Conservation (phyloP, 1,140 invertebrate genomes). For the Cydia pomonella region DNA sequence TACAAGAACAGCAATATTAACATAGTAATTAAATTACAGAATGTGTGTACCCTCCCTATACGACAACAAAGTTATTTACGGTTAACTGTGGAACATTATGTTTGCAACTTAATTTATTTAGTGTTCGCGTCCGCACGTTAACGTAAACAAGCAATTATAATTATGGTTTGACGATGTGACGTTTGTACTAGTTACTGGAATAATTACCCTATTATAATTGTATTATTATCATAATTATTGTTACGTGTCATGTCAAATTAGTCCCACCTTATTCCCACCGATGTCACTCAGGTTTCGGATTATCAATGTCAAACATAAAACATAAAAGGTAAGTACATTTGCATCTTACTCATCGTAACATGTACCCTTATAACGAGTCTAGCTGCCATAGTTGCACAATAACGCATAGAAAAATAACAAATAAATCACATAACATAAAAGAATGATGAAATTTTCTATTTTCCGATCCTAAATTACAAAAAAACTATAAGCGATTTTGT, state of each 20-base stretch:
- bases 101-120: conserved; percentile 11
- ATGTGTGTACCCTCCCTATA: not conserved
- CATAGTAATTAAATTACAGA: conserved; percentile 7
- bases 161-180: not conserved
- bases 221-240: not conserved
- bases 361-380: not conserved
- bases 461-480: no score
- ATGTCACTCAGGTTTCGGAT: not conserved
- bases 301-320: not conserved
- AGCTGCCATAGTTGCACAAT: not conserved
- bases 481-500: no score
- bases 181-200: not conserved
- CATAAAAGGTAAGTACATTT: no score
- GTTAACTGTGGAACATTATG: not conserved
- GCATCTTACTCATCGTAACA: not conserved
- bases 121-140: not conserved
- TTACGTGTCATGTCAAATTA: not conserved
- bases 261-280: not conserved
- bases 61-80: conserved; percentile 5
- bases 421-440: no score
- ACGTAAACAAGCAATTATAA: conserved; percentile 12
- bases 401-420: no score
- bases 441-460: no score
- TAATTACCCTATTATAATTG: not conserved
- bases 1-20: not conserved